Conservation (phyloP, 2,797 vertebrate species). For the Sparidentex hasta region DNA sequence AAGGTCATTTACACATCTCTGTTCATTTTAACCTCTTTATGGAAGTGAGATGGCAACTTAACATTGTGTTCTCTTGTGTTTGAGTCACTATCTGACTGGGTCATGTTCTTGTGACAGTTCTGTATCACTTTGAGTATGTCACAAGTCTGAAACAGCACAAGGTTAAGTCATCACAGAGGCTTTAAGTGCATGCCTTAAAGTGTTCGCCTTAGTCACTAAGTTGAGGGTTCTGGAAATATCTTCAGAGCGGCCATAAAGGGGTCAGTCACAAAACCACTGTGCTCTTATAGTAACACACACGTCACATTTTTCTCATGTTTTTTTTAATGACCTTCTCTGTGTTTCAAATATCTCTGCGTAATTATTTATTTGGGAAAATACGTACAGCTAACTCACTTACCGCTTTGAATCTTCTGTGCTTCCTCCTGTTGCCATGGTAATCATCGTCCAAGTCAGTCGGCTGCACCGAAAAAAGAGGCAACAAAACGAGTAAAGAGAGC, state of each 20-base stretch:
- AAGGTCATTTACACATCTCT: not conserved
- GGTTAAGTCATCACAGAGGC: too few species aligned
- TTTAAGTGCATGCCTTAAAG: too few species aligned
- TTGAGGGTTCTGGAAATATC: not conserved
- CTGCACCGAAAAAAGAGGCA: too few species aligned
- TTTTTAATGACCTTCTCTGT: not conserved
- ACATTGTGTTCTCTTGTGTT: not conserved
- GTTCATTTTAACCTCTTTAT: not conserved
- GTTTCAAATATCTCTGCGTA: not conserved
- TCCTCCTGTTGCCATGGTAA: too few species aligned
- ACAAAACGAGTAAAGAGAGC: too few species aligned
- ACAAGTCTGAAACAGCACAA: not conserved
- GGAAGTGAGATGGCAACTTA: constrained; percentile 11
- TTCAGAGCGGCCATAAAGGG: not conserved
- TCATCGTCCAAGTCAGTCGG: too few species aligned
- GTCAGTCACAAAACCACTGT: too few species aligned
- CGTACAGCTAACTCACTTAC: too few species aligned
- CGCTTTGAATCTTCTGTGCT: too few species aligned
- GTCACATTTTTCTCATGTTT: too few species aligned
- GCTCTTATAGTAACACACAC: too few species aligned
- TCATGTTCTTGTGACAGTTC: not conserved
- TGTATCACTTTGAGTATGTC: not conserved
- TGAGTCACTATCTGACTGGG: not conserved
- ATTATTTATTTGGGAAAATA: not conserved
- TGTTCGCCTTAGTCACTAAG: too few species aligned